Percentiles rank a stretch among this genome's conserved stretches.
Evolutionary conservation across 2,888 invertebrate species (phyloP).

Genomic region (Macropis europaea): DNA sequence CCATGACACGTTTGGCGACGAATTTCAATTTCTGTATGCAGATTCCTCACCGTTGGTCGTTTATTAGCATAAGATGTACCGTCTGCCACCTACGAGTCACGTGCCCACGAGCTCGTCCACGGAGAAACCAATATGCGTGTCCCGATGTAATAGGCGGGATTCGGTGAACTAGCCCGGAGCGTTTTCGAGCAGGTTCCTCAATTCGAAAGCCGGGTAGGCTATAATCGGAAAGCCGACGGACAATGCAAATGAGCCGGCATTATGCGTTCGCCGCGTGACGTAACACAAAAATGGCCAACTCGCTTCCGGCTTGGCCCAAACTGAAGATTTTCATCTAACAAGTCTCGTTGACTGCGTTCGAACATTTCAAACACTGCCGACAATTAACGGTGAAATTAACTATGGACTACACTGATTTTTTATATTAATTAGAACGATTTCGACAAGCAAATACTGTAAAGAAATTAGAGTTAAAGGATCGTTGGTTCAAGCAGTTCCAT

Average conservation of each 20-base stretch:
- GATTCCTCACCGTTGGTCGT: conserved; percentile 6
- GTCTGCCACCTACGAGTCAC: conserved; percentile 50
- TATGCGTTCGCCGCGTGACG: conserved; percentile 57
- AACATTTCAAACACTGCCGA: not conserved
- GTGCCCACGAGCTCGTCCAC: conserved; percentile 43
- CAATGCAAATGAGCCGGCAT: conserved; percentile 69
- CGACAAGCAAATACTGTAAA: conserved; percentile 5
- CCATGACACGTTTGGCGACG: conserved; percentile 14
- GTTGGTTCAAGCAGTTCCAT: no score
- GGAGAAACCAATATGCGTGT: conserved; percentile 36
- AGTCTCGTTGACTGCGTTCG: conserved; percentile 17
- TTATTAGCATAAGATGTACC: conserved; percentile 40
- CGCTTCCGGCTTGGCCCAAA: conserved; percentile 60
- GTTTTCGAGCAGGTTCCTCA: conserved; percentile 65
- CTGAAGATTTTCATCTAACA: conserved; percentile 42
- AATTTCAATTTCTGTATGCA: conserved; percentile 36
- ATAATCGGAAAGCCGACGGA: conserved; percentile 68
- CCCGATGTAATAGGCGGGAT: conserved; percentile 52
- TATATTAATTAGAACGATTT: conserved; percentile 24
- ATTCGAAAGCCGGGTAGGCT: conserved; percentile 66
- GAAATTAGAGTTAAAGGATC: conserved; percentile 6
- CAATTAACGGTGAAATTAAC: conserved; percentile 11
- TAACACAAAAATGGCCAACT: conserved; percentile 54
- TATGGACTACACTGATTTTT: conserved; percentile 6
- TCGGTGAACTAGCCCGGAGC: conserved; percentile 57